Evolutionary conservation across 2,113 vertebrate genomes (phyloP), one percentile per base, ranked within the genome.

Genomic region (Aspiorhynchus laticeps): DNA sequence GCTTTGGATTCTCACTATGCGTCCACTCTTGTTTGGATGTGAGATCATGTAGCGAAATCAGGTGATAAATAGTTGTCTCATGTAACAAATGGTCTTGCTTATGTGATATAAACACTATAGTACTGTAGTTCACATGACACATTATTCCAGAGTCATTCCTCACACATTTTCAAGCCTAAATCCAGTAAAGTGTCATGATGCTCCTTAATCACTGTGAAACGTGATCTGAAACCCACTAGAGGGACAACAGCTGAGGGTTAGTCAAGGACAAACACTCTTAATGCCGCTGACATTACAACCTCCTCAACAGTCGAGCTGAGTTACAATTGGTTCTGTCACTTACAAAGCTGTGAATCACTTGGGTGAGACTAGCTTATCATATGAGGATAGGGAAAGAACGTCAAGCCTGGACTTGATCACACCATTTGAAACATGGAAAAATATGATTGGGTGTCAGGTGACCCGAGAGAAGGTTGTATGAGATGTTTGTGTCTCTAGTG

Each of bases 321-420:
- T 63, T 82, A 67, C n/a, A 82, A 82, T 82, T 82, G 80, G n/a
- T 82, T 82, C 59, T 82, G 80, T 82, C 80, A 82, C 38, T 67
- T 82, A 82, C 59, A 82, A 82, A 82, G 80, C 56, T 80, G 78
- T 33, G 33, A 76, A 80, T 80, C 53, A 31, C 80, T 82, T 65
- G 80, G 36, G 78, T n/a, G 38, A 82, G 80, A 46, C 38, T 46
- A 15, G 80, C 80, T 67, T 46, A 81, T 82, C 61, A 31, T 63
- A 63, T 67, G 59, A 8, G 80, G 38, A 65, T 31, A 15, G 14
- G 19, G 65, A 59, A 51, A 82, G n/a, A 82, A 67, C 2, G n/a
- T n/a, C 38, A 81, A 43, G 59, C 26, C 8, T 3, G 65, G 26
- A 61, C 59, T 81, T 21, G n/a, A 67, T 26, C 12, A 81, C 46